These are phyloP conservation scores for Odobenus rosmarus DNA, from an alignment of 2,113 vertebrate genomes.

Conservation along the genomic window DNA sequence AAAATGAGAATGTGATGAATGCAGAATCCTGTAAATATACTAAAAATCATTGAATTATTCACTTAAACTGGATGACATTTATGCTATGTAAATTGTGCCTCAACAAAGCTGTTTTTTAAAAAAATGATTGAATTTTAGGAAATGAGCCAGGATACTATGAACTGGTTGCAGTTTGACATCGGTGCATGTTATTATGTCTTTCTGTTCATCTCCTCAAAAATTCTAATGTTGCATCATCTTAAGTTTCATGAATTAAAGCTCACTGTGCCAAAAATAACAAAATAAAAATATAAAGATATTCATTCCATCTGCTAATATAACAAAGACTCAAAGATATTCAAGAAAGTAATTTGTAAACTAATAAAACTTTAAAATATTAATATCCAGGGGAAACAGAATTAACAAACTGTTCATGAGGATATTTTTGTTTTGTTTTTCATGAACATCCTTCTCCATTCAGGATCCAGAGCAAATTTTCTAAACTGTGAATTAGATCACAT, in stretches of 20 bases:
- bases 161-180: background rate
- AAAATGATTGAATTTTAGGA: conserved; percentile 4
- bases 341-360: background rate
- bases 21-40: background rate
- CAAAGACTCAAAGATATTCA: background rate
- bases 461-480: background rate
- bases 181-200: background rate
- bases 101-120: background rate
- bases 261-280: background rate
- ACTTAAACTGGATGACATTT: background rate
- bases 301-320: background rate
- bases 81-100: background rate
- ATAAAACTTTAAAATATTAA: background rate
- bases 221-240: background rate
- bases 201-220: background rate
- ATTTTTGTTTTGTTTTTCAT: background rate
- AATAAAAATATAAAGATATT: background rate
- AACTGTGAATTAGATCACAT: background rate
- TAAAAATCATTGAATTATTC: background rate
- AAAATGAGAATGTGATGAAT: background rate
- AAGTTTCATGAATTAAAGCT: conserved; percentile 6
- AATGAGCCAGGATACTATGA: background rate
- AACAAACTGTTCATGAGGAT: background rate
- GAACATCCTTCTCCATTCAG: background rate
- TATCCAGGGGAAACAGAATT: background rate